Evolutionary conservation across 64 coral and sea anemone genomes (phyloP), one percentile per base, ranked within the genome.

Genomic region (Montipora foliosa): DNA sequence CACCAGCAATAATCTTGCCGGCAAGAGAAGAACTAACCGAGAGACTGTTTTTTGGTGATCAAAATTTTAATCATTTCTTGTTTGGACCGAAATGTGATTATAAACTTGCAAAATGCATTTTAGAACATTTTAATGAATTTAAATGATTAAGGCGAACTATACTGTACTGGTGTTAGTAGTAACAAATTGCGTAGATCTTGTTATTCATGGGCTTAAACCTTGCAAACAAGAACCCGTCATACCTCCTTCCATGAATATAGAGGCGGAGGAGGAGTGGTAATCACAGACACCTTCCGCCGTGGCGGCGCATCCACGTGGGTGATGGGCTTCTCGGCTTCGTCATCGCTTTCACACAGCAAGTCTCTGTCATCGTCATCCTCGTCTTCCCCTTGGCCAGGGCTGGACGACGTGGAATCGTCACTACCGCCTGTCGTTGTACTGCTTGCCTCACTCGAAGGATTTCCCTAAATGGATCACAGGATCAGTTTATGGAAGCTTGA

Each of bases 211-310:
- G 19, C 5, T 22, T 71, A 6, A 8, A 8, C 11, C 53, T 24
- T 2, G 19, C 68, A 21, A 4, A 71, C 19, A 71, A 46, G 51
- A 48, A 11, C 53, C 6, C 11, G 52, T 8, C 44, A 78, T 66
- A 97, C 96, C 84, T 97, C 96, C 77, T 97, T 97, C 96, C 96
- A 97, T 48, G 93, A 92, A 81, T 97, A 97, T 58, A 97, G 58
- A 11, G 77, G 79, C 0, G 79, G 60, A 2, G 79, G 60, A 5
- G 93, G 58, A n/a, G 88, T 77, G 45, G 71, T 71, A 12, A 69
- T 80, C 21, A 67, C 49, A 9, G 93, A 95, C 37, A 47, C 88
- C 44, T 94, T 92, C 50, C 93, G 69, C 58, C 89, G 71, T 5
- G 78, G 77, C 44, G 77, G 74, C 24, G 77, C 60, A 5, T 88